Evolutionary conservation across 2,113 vertebrate species (phyloP).

Genomic region (Neotragus moschatus): DNA sequence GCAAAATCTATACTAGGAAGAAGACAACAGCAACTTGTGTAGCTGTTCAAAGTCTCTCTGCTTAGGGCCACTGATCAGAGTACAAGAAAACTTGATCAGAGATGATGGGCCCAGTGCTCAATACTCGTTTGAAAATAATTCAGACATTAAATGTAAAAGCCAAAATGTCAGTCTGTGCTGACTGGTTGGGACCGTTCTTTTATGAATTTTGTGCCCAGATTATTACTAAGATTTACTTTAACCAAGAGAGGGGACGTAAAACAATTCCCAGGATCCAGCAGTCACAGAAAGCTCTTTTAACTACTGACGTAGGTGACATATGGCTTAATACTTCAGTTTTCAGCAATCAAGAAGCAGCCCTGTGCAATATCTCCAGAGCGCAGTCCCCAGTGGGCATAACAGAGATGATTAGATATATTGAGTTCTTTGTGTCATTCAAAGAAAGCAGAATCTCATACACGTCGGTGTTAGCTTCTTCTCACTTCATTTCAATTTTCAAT

Average conservation of each 20-base stretch:
- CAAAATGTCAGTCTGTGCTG: constrained; percentile 49
- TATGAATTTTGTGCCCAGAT: constrained; percentile 66
- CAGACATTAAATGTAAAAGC: background rate
- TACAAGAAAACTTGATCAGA: background rate
- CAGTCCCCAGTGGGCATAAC: constrained; percentile 75
- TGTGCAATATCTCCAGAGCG: constrained; percentile 65
- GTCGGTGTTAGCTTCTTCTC: constrained; percentile 76
- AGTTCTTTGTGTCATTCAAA: constrained; percentile 80
- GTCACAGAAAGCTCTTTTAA: constrained; percentile 73
- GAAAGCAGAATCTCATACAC: constrained; percentile 75
- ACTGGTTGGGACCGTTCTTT: constrained; percentile 39
- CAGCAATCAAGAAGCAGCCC: constrained; percentile 75
- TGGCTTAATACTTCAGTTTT: constrained; percentile 76
- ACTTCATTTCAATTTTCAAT: constrained; percentile 85
- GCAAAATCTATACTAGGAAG: background rate
- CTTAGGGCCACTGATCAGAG: background rate
- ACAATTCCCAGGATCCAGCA: constrained; percentile 51
- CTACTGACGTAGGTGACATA: constrained; percentile 73
- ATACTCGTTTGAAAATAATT: background rate
- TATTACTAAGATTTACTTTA: constrained; percentile 61
- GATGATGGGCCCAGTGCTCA: background rate
- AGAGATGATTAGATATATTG: constrained; percentile 81
- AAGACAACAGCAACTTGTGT: background rate
- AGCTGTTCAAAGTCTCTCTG: background rate
- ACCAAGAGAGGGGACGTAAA: constrained; percentile 46